Evolutionary conservation across 2,797 vertebrate genomes (phyloP).

Genomic region (Hafferia zeledoni): DNA sequence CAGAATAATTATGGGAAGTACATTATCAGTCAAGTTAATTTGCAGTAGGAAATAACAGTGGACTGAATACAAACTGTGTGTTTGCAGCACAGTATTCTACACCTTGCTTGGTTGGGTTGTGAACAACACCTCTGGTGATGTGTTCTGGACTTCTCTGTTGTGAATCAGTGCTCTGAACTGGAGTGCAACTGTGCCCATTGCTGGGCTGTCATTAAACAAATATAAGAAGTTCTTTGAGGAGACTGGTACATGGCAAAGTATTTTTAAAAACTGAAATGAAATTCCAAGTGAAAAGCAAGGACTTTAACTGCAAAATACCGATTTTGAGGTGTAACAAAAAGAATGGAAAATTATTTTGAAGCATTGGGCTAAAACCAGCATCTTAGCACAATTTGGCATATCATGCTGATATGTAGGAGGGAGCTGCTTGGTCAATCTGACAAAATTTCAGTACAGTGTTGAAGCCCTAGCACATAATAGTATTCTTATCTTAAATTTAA

Average conservation of each 20-base stretch:
- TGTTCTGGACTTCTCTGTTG: background rate
- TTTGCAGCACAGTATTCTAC: background rate
- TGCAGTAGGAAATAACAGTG: background rate
- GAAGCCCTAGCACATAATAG: background rate
- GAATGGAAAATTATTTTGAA: background rate
- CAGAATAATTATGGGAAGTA: background rate
- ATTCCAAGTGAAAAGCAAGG: background rate
- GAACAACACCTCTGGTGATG: fast-evolving
- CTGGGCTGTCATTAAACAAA: background rate
- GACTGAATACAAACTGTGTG: background rate
- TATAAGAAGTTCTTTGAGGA: background rate
- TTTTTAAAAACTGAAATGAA: background rate
- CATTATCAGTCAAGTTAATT: background rate
- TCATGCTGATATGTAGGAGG: background rate
- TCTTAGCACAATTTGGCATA: background rate
- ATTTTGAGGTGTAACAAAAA: background rate
- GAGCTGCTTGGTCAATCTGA: background rate
- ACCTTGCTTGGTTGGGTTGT: background rate
- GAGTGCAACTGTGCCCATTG: background rate
- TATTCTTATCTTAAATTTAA: background rate
- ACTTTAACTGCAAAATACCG: fast-evolving
- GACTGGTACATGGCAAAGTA: background rate
- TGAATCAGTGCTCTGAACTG: background rate
- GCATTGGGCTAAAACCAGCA: background rate
- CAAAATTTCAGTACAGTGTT: background rate